These are phyloP conservation scores for Amphimedon queenslandica DNA, from an alignment of 37 sponge, comb jelly and placozoan species.

Conservation along the genomic window DNA sequence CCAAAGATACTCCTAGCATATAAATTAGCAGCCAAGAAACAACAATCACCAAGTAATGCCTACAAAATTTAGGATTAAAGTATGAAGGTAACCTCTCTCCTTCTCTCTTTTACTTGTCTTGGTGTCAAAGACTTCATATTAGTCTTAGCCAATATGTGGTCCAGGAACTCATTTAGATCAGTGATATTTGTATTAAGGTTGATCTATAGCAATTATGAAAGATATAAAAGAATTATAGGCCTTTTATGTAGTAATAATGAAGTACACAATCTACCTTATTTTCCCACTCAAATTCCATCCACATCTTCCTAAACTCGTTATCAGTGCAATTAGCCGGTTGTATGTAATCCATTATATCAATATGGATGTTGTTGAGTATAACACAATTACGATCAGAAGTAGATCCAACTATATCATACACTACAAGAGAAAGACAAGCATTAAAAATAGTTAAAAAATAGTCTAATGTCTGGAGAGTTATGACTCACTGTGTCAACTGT, in stretches of 20 bases:
- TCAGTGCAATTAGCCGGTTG: slow-evolving; percentile 89
- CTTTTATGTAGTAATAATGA: too few species aligned
- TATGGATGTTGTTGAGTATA: slow-evolving; percentile 96
- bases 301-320: slow-evolving; percentile 96
- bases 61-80: background rate
- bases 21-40: slow-evolving; percentile 96
- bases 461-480: background rate
- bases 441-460: background rate
- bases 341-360: slow-evolving; percentile 99
- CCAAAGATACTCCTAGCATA: slow-evolving; percentile 98
- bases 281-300: slow-evolving; percentile 99
- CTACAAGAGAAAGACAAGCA: slow-evolving; percentile 25
- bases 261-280: too few species aligned
- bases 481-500: background rate
- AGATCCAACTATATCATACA: slow-evolving; percentile 95
- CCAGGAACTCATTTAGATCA: slow-evolving; percentile 73
- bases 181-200: slow-evolving; percentile 88
- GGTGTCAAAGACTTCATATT: slow-evolving; percentile 99
- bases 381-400: slow-evolving; percentile 95
- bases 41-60: slow-evolving; percentile 95
- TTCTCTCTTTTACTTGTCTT: slow-evolving; percentile 50
- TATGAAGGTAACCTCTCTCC: background rate
- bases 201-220: slow-evolving; percentile 40
- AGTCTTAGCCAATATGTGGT: slow-evolving; percentile 81
- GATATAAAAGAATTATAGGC: too few species aligned